phyloP scores from a whole-genome alignment of 2,888 invertebrate species.

The Arge pagana region DNA sequence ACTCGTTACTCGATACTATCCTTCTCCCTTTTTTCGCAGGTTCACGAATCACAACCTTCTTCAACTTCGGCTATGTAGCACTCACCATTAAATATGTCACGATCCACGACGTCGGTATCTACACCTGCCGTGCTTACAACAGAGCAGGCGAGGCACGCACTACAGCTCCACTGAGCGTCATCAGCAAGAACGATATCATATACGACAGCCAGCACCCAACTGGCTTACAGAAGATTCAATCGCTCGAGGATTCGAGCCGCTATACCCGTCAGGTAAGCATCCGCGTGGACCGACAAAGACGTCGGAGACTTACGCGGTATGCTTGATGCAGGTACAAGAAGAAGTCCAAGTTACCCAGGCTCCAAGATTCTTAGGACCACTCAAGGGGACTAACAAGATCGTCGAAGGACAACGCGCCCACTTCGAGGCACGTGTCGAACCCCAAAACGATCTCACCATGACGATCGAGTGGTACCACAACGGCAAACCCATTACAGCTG shows the following conservation, averaged over 20 bases:
- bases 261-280: constrained; percentile 61
- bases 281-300: neutral
- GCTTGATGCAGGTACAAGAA: constrained; percentile 69
- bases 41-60: constrained; percentile 90
- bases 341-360: constrained; percentile 76
- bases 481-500: constrained; percentile 85
- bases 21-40: constrained; percentile 49
- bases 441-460: constrained; percentile 92
- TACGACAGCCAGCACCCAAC: constrained; percentile 91
- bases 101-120: constrained; percentile 85
- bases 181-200: constrained; percentile 83
- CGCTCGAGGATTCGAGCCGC: constrained; percentile 81
- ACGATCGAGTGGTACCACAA: constrained; percentile 97
- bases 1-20: neutral
- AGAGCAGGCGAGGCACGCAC: constrained; percentile 84
- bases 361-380: constrained; percentile 84
- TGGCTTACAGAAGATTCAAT: constrained; percentile 88
- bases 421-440: constrained; percentile 93
- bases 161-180: constrained; percentile 79
- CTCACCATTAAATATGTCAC: constrained; percentile 91
- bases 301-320: neutral
- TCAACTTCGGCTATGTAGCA: constrained; percentile 94
- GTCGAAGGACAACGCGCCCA: constrained; percentile 93
- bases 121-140: constrained; percentile 88
- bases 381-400: constrained; percentile 92